Conservation (phyloP, 2,888 invertebrate species). For the Ypsolopha sequella region DNA sequence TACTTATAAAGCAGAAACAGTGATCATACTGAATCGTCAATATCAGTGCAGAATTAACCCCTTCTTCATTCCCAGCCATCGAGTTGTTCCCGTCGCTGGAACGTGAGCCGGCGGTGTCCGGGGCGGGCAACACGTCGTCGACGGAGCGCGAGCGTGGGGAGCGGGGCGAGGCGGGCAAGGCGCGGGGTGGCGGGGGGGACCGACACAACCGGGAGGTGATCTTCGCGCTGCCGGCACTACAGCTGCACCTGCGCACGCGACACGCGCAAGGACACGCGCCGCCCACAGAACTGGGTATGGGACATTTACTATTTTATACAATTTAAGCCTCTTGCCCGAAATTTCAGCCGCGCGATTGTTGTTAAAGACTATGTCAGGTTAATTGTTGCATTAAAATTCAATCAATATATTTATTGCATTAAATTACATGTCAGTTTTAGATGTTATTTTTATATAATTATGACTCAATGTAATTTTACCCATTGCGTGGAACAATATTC, state of each 20-base stretch:
- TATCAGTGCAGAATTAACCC: too few species aligned
- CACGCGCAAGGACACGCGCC: conserved; percentile 84
- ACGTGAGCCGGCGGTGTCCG: conserved; percentile 65
- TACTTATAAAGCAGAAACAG: too few species aligned
- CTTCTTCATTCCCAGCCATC: conserved; percentile 75
- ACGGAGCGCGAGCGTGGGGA: conserved; percentile 18
- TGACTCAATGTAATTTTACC: too few species aligned
- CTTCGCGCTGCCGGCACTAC: conserved; percentile 93
- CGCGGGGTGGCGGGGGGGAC: conserved; percentile 35
- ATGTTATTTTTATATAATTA: too few species aligned
- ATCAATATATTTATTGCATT: too few species aligned
- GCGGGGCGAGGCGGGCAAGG: conserved; percentile 76
- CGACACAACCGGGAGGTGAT: conserved; percentile 89
- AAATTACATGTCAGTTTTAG: too few species aligned
- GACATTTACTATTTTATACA: not conserved
- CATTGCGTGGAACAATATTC: too few species aligned
- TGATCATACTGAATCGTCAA: too few species aligned
- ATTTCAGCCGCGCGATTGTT: not conserved
- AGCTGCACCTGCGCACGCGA: conserved; percentile 93
- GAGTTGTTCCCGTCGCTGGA: conserved; percentile 92
- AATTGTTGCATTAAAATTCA: too few species aligned
- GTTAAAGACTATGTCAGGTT: too few species aligned
- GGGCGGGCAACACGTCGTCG: conserved; percentile 66
- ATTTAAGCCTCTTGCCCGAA: too few species aligned
- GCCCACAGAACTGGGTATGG: conserved; percentile 72